These are phyloP conservation scores for Eclectus roratus DNA, from an alignment of 2,113 vertebrate species.

Conservation along the genomic window DNA sequence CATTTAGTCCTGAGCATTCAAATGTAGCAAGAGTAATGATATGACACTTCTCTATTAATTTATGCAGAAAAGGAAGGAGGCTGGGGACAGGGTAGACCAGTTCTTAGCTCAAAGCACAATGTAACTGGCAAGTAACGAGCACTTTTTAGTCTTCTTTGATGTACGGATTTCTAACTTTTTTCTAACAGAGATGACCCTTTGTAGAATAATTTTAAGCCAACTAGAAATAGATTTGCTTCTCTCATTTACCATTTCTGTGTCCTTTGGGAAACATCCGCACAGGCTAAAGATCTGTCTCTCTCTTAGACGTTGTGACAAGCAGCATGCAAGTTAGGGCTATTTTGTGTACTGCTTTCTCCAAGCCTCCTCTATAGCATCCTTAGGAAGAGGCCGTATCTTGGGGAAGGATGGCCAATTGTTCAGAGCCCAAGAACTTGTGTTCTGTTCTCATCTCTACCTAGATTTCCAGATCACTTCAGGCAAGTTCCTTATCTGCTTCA, in stretches of 20 bases:
- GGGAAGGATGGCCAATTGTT: background rate
- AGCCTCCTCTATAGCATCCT: background rate
- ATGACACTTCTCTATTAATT: constrained; percentile 37
- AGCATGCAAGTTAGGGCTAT: background rate
- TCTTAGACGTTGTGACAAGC: background rate
- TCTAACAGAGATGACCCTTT: background rate
- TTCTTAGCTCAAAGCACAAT: background rate
- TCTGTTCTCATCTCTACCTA: background rate
- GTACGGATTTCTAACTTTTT: background rate
- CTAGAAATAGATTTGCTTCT: background rate
- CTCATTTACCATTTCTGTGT: background rate
- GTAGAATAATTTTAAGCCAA: background rate
- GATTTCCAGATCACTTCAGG: background rate
- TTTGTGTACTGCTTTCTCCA: background rate
- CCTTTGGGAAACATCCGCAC: background rate
- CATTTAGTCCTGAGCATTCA: constrained; percentile 3
- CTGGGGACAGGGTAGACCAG: background rate
- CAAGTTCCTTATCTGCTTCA: too few species aligned
- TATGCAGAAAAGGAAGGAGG: constrained; percentile 24
- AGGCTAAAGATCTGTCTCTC: background rate
- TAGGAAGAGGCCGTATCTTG: background rate
- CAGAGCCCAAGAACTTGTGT: background rate
- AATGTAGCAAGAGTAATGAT: constrained; percentile 10
- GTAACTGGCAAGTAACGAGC: background rate
- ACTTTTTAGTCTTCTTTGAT: background rate